phyloP scores from a whole-genome alignment of 2,888 invertebrate species.

The Eugnorisma glareosa region DNA sequence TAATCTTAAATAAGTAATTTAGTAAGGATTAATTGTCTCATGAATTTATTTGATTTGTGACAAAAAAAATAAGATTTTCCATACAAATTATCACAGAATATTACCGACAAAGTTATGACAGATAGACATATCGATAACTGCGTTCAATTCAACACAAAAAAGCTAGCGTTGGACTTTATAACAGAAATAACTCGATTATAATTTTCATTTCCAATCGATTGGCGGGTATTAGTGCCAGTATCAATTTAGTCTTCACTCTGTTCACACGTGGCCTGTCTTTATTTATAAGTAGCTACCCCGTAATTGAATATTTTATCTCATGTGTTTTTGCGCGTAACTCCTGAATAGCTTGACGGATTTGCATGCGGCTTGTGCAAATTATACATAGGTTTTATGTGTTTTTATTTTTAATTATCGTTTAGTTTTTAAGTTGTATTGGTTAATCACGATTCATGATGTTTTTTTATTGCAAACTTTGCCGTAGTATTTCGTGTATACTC shows the following conservation, averaged over 20 bases:
- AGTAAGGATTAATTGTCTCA: too few species aligned
- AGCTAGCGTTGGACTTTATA: constrained; percentile 40
- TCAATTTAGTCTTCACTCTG: constrained; percentile 59
- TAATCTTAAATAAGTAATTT: too few species aligned
- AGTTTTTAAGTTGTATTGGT: constrained; percentile 15
- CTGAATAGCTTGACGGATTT: constrained; percentile 9
- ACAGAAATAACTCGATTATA: constrained; percentile 63
- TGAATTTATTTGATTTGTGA: neutral
- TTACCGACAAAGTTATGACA: neutral
- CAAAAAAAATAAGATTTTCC: neutral
- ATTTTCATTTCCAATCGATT: constrained; percentile 62
- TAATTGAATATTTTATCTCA: constrained; percentile 49
- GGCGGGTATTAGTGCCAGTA: constrained; percentile 63
- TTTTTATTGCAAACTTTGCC: neutral
- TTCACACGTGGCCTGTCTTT: constrained; percentile 49
- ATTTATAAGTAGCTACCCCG: constrained; percentile 43
- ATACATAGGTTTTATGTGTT: constrained; percentile 7
- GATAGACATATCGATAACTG: constrained; percentile 45
- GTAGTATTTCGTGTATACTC: neutral
- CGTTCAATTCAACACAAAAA: constrained; percentile 29
- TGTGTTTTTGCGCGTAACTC: constrained; percentile 34
- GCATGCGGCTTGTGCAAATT: neutral
- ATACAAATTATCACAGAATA: neutral
- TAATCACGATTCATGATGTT: constrained; percentile 28
- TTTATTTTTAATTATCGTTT: constrained; percentile 13